Percentiles rank a stretch among this genome's conserved stretches.
Evolutionary conservation across 2,888 invertebrate species (phyloP).

Genomic region (Aethes cnicana): DNA sequence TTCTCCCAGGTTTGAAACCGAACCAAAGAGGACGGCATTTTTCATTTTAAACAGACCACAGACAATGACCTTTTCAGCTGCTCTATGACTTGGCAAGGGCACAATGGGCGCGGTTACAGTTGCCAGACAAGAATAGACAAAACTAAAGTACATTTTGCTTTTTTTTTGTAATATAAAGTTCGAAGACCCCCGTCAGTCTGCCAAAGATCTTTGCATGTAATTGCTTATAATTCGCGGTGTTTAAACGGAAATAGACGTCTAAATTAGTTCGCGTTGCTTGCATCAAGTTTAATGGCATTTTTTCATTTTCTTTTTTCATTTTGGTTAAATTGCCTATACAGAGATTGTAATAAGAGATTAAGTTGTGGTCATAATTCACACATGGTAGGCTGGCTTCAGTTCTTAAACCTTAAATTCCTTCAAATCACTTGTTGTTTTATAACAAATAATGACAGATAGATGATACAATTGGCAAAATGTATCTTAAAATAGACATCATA

Average conservation of each 20-base stretch:
- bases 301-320: too few species aligned
- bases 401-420: too few species aligned
- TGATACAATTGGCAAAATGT: too few species aligned
- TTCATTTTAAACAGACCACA: slow-evolving; percentile 16
- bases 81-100: slow-evolving; percentile 25
- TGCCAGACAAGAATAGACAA: slow-evolving; percentile 23
- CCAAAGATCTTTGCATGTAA: slow-evolving; percentile 23
- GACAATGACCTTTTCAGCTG: slow-evolving; percentile 23
- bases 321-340: too few species aligned
- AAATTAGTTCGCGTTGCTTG: neutral
- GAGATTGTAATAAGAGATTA: too few species aligned
- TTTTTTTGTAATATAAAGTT: slow-evolving; percentile 6
- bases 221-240: slow-evolving; percentile 6
- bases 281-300: neutral
- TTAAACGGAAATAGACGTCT: slow-evolving; percentile 1
- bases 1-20: neutral
- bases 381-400: too few species aligned
- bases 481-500: too few species aligned
- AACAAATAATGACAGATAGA: too few species aligned
- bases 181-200: slow-evolving; percentile 12
- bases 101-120: slow-evolving; percentile 9
- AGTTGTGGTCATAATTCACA: too few species aligned
- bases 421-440: too few species aligned
- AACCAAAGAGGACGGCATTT: slow-evolving; percentile 4
- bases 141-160: slow-evolving; percentile 12